Evolutionary conservation across 2,797 vertebrate species (phyloP), one percentile per base, ranked within the genome.

Genomic region (Acanthiza pusilla): DNA sequence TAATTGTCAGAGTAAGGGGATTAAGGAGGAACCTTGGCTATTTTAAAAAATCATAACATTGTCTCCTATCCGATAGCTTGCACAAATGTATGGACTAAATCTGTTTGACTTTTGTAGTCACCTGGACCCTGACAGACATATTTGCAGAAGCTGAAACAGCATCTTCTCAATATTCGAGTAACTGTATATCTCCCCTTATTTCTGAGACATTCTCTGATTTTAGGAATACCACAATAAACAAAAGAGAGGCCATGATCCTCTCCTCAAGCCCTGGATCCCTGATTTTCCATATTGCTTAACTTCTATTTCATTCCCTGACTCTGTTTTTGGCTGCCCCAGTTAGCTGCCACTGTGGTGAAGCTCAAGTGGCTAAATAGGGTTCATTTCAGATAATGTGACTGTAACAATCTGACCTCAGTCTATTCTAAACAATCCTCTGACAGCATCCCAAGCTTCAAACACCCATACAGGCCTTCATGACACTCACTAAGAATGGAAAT

Each of bases 201-300:
- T 53, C 12, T 0, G 1, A 70, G 47, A 5, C 25, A 16, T 66
- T 67, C 19, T 84, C 21, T 65, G 42, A 34, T 30, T 38, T 11
- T 36, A 34, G 0, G 0, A 23, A 32, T n/a, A 23, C 16, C 12
- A 20, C 4, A 11, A 70, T 11, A 58, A 93, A 50, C 3, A 71
- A 42, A 12, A 77, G 32, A 58, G 20, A 73, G 2, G 12, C 16
- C 34, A 18, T 0, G 0, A 32, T 15, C 13, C 7, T 55, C 23
- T 53, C 18, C 72, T 88, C 54, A 74, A 86, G 36, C 29, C 45
- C 42, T 19, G 16, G 11, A 73, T 89, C 20, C 26, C 43, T 34
- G 51, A 38, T 81, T 95, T 88, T 73, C 43, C 55, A 4, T 32
- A 9, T 14, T 72, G 15, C 8, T 32, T 88, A 51, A n/a, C 16